Evolutionary conservation across 1,140 invertebrate species (phyloP).

Genomic region (Lepidurus apus): DNA sequence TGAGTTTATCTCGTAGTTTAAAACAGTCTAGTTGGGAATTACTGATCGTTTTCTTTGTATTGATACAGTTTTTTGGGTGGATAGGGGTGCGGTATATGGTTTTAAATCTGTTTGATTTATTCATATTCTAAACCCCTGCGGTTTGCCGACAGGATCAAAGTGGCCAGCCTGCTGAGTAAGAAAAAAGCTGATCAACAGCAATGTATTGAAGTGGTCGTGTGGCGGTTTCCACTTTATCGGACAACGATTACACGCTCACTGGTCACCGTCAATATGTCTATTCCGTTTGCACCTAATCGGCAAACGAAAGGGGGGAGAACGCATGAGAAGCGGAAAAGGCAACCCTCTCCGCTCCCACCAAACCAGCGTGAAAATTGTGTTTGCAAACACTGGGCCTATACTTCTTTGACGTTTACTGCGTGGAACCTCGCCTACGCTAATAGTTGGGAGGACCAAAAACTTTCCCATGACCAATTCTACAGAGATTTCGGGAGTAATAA

Average conservation of each 20-base stretch:
- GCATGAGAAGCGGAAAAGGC: not conserved
- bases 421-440: not conserved
- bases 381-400: not conserved
- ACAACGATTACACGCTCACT: slow-evolving; percentile 7
- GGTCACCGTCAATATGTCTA: slow-evolving; percentile 19
- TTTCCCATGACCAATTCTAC: not conserved
- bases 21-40: not conserved
- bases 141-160: slow-evolving; percentile 18
- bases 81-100: not conserved
- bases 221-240: slow-evolving; percentile 20
- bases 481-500: not conserved
- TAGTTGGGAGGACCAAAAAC: not conserved
- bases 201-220: slow-evolving; percentile 15
- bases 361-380: slow-evolving; percentile 21
- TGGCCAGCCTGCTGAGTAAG: not conserved
- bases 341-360: slow-evolving; percentile 16
- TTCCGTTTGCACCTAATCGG: slow-evolving; percentile 12
- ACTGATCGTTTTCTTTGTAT: slow-evolving; percentile 2
- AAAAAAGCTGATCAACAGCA: not conserved
- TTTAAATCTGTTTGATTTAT: slow-evolving; percentile 20
- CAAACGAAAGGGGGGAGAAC: not conserved
- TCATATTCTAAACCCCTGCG: slow-evolving; percentile 6
- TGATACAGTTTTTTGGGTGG: not conserved
- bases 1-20: not conserved
- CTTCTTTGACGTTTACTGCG: not conserved